A percentile compares a stretch with the other conserved stretches of the same genome.
phyloP scores from a whole-genome alignment of 2,888 invertebrate genomes.

The Carabus problematicus region DNA sequence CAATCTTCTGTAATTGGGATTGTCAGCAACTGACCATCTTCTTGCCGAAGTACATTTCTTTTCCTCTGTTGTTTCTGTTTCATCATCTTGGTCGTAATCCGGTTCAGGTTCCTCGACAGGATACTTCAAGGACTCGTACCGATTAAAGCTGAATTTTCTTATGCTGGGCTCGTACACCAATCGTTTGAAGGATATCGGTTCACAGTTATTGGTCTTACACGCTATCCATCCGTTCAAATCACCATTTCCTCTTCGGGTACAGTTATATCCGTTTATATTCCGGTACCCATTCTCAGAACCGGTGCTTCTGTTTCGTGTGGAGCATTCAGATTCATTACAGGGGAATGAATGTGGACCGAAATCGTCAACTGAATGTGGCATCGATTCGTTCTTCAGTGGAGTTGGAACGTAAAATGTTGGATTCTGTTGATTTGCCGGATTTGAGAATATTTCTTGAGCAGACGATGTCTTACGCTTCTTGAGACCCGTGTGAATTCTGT shows the following conservation, averaged over 20 bases:
- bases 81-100: constrained; percentile 56
- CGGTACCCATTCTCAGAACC: constrained; percentile 28
- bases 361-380: constrained; percentile 17
- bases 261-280: constrained; percentile 19
- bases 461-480: constrained; percentile 71
- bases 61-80: constrained; percentile 47
- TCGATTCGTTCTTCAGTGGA: constrained; percentile 53
- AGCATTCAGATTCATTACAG: too few relatives aligned
- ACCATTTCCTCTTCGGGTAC: constrained; percentile 25
- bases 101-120: constrained; percentile 55
- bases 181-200: constrained; percentile 31
- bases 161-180: constrained; percentile 25
- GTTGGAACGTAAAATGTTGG: constrained; percentile 77
- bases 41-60: constrained; percentile 46
- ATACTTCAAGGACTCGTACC: constrained; percentile 34
- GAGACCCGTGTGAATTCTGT: constrained; percentile 73
- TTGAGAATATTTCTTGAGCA: constrained; percentile 70
- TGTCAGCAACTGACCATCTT: constrained; percentile 56
- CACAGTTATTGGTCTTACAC: constrained; percentile 15
- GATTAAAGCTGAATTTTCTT: constrained; percentile 38
- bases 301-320: constrained; percentile 1
- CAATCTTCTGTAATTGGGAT: constrained; percentile 31
- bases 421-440: constrained; percentile 59
- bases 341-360: constrained; percentile 8
- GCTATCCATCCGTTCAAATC: constrained; percentile 25